phyloP scores from a whole-genome alignment of 1,140 invertebrate genomes.

The Agrypnia vestita region DNA sequence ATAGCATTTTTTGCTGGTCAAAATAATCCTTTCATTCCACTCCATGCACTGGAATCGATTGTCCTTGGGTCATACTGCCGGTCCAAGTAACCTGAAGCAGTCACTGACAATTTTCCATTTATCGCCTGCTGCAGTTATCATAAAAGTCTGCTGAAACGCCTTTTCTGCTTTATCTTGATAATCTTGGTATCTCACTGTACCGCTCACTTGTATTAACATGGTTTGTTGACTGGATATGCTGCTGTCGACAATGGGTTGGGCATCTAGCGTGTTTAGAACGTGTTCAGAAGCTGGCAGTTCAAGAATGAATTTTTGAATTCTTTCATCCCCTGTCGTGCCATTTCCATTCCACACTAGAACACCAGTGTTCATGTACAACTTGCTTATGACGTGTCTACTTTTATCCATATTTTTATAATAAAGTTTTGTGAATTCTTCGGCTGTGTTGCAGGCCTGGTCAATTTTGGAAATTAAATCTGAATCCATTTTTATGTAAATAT shows the following conservation, averaged over 20 bases:
- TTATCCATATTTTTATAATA: slow-evolving; percentile 90
- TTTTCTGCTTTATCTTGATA: slow-evolving; percentile 72
- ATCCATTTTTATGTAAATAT: slow-evolving; percentile 24
- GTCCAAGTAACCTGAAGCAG: slow-evolving; percentile 81
- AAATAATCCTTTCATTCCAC: too few relatives aligned
- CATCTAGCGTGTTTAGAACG: slow-evolving; percentile 81
- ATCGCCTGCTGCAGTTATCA: slow-evolving; percentile 86
- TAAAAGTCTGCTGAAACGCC: slow-evolving; percentile 86
- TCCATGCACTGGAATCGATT: not conserved
- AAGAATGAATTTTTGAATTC: slow-evolving; percentile 85
- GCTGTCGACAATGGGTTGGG: slow-evolving; percentile 83
- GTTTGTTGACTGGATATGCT: slow-evolving; percentile 80
- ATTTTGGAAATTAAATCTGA: slow-evolving; percentile 62
- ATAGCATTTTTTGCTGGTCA: too few relatives aligned
- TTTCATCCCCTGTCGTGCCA: slow-evolving; percentile 80
- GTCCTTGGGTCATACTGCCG: not conserved
- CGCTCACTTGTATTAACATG: slow-evolving; percentile 83
- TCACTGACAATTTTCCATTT: slow-evolving; percentile 94
- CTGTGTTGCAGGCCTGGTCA: slow-evolving; percentile 83
- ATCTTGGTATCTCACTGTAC: slow-evolving; percentile 80
- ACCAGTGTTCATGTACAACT: slow-evolving; percentile 86
- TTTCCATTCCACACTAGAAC: slow-evolving; percentile 91
- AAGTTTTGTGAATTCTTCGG: slow-evolving; percentile 86
- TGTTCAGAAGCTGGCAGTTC: slow-evolving; percentile 83
- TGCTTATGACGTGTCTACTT: slow-evolving; percentile 84